Conservation (phyloP, 2,113 vertebrate genomes). For the Sturnira hondurensis region DNA sequence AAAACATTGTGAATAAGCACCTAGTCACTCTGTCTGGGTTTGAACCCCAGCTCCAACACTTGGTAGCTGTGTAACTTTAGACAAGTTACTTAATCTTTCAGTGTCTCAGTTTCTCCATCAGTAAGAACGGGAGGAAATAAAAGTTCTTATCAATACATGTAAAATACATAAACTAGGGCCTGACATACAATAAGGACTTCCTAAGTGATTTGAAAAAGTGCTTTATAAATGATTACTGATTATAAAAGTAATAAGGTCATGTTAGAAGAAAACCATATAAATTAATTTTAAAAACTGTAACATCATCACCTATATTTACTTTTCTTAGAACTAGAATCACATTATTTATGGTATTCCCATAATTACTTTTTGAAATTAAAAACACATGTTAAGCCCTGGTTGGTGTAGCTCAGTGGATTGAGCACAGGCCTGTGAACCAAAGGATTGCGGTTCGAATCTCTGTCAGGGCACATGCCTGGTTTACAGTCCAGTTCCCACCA, state of each 20-base stretch:
- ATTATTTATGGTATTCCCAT: not conserved
- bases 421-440: too few species aligned
- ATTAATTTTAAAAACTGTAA: not conserved
- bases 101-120: not conserved
- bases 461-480: too few species aligned
- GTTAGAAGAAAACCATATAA: not conserved
- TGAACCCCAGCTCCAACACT: not conserved
- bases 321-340: not conserved
- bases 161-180: fast-evolving
- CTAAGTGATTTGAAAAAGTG: not conserved
- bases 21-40: not conserved
- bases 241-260: not conserved
- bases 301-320: not conserved
- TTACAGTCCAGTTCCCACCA: too few species aligned
- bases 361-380: slow-evolving; percentile 35
- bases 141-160: not conserved
- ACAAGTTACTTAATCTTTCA: not conserved
- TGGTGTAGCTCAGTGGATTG: too few species aligned
- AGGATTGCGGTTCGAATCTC: too few species aligned
- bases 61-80: not conserved
- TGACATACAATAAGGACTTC: not conserved
- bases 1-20: fast-evolving
- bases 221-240: not conserved
- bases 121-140: not conserved
- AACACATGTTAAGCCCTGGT: not conserved